phyloP scores from a whole-genome alignment of 2,888 invertebrate species.

The Temnothorax ravouxi region DNA sequence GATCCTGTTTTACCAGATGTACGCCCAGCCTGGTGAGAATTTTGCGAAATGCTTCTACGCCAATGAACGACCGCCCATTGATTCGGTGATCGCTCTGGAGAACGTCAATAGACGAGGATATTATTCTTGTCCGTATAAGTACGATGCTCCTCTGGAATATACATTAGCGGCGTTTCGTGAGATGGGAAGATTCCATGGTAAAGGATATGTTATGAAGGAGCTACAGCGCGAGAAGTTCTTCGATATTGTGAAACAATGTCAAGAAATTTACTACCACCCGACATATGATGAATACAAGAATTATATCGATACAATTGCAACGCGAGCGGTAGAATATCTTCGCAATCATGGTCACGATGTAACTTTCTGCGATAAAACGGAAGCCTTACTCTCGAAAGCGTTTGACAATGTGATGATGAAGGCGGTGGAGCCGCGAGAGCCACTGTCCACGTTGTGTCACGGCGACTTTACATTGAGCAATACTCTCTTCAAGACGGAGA shows the following conservation, averaged over 20 bases:
- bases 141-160: conserved; percentile 75
- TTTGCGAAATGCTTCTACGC: conserved; percentile 68
- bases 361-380: conserved; percentile 74
- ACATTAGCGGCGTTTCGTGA: conserved; percentile 76
- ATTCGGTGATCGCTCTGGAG: conserved; percentile 76
- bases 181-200: conserved; percentile 80
- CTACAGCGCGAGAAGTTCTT: conserved; percentile 69
- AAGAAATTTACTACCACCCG: conserved; percentile 55
- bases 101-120: conserved; percentile 76
- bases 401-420: conserved; percentile 65
- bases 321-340: conserved; percentile 71
- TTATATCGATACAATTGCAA: conserved; percentile 43
- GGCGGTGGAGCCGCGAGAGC: conserved; percentile 72
- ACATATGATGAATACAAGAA: neutral
- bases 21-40: conserved; percentile 50
- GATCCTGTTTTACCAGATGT: conserved; percentile 79
- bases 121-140: conserved; percentile 55
- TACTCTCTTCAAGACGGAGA: conserved; percentile 71
- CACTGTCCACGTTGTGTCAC: conserved; percentile 81
- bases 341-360: conserved; percentile 62
- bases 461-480: conserved; percentile 83
- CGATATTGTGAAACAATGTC: conserved; percentile 66
- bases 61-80: conserved; percentile 47
- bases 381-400: conserved; percentile 9
- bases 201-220: conserved; percentile 79